Base-by-base conservation (phyloP, 1,140 invertebrate species). In the Ceratosolen solmsi region DNA sequence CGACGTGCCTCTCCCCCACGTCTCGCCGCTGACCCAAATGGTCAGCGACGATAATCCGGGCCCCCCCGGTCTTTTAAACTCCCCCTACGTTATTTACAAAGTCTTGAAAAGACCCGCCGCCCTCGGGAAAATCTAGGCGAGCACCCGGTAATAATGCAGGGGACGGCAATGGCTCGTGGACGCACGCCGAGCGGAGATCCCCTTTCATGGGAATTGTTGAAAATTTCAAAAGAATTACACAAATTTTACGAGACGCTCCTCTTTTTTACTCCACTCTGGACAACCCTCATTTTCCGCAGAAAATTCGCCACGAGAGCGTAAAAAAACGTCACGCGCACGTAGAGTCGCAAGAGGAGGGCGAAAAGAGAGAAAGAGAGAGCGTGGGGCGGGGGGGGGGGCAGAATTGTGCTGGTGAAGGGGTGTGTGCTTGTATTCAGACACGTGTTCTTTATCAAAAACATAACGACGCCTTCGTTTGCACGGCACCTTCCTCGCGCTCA, bases 391-490 rank as follows among this genome's bases (percentile, higher is more conserved):
- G 13, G 41, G 5, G 41, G 41, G 13, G 13, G 5, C 41, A 5
- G 41, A 5, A 13, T 46, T 46, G 5, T 13, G 13, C 41, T 13
- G 41, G 3, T 15, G 51, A 54, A 15, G 20, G 51, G 11, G 20
- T 54, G 51, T 54, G 20, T 8, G 74, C 13, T 15, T 3, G 51
- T 5, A 46, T 76, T 76, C 56, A 46, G 74, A 46, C n/a, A 49
- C n/a, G 63, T 11, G 54, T 38, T 41, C 27, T 72, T 54, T 49
- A 41, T 78, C 22, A 68, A 63, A 58, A 73, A 51, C n/a, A 25
- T 79, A 73, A 75, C 41, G 79, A 81, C 60, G 60, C 71, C 27
- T 58, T 25, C 72, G 56, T 41, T 75, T 25, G 63, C 80, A 60
- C 41, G 51, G 51, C 51, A n/a, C 51, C 17, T 54, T 2, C 17